Base-by-base conservation (phyloP, 2,113 vertebrate genomes). In the Recurvirostra avosetta region DNA sequence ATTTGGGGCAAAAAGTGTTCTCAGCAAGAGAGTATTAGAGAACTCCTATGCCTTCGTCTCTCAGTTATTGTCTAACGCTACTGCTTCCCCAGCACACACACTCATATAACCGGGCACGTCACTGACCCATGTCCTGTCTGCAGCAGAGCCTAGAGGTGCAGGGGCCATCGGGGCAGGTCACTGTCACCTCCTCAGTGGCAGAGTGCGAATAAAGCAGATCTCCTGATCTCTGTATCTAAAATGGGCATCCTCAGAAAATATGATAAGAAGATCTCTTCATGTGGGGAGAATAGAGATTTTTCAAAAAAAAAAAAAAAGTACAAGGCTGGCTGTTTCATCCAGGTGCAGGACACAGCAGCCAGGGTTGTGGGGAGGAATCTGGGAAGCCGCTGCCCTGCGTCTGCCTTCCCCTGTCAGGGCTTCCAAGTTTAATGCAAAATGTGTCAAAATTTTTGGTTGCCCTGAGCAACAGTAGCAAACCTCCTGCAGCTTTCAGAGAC, bases 51-150 rank as follows among this genome's bases (percentile, higher is more conserved):
- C 66, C 11, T 73, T 61, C 32, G 3, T 16, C 41, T 65, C 45
- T 66, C 47, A 40, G 86, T 85, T 91, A 71, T 77, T 29, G 23
- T 68, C 58, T 41, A 73, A 45, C 16, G 18, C 29, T 32, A 49
- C 19, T 22, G 43, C 36, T 90, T 85, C 19, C 27, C 63, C 0
- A 0, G 15, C 23, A 52, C 20, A 53, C 23, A 70, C 23, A 15
- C 3, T 32, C 15, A 7, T 30, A 15, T 47, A 45, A 59, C 47
- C 4, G 1, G 47, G 40, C 9, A 61, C 0, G 0, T 68, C 53
- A 56, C 62, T 85, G 34, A 47, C n/a, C 22, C 47, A 47, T 0
- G 3, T 47, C 62, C 70, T 7, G 13, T 18, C 52, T 75, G 43
- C 47, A 41, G 26, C 40, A 50, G 38, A 58, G 13, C n/a, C 38